Conservation (phyloP, 92 coral and sea anemone genomes). For the Epizoanthus fatuus region DNA sequence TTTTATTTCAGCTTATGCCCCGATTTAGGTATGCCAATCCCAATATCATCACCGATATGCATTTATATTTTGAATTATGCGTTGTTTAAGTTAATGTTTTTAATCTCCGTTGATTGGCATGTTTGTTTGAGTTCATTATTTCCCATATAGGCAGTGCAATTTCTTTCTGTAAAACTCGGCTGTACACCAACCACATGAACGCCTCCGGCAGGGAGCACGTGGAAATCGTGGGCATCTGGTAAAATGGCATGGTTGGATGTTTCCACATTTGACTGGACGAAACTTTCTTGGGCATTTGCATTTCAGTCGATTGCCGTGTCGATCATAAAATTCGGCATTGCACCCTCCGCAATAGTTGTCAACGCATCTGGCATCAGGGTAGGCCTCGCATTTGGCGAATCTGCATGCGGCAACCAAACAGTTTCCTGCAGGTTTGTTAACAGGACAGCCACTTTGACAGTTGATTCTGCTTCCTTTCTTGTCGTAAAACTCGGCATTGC, state of each 20-base stretch:
- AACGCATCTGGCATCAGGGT: conserved; percentile 22
- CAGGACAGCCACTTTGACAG: conserved; percentile 2
- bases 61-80: too few species aligned
- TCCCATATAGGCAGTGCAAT: too few species aligned
- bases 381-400: conserved; percentile 18
- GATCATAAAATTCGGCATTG: conserved; percentile 17
- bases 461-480: too few species aligned
- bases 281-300: conserved; percentile 2
- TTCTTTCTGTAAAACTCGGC: not conserved
- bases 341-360: conserved; percentile 20
- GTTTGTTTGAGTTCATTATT: too few species aligned
- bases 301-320: conserved; percentile 1
- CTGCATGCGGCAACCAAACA: conserved; percentile 6
- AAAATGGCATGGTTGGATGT: not conserved
- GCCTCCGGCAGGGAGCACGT: conserved; percentile 1
- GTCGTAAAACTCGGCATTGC: too few species aligned
- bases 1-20: too few species aligned
- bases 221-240: not conserved
- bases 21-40: too few species aligned
- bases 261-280: not conserved
- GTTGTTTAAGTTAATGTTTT: too few species aligned
- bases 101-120: too few species aligned
- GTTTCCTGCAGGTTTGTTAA: not conserved
- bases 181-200: not conserved
- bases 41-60: too few species aligned